Conservation (phyloP, 2,888 invertebrate genomes). For the Microctonus hyperodae region DNA sequence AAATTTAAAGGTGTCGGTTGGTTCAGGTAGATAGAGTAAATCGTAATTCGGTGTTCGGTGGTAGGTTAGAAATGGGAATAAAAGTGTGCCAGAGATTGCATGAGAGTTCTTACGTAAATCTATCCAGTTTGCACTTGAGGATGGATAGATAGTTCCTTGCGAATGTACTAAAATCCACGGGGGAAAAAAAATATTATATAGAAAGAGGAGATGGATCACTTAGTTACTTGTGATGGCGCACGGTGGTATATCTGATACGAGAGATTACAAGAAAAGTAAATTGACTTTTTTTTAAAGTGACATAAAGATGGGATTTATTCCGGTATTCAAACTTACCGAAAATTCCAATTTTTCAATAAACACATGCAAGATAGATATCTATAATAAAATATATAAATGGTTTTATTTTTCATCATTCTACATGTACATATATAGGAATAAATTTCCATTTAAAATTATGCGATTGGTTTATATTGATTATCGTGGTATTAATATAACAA, state of each 20-base stretch:
- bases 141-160: not conserved
- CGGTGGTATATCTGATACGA: not conserved
- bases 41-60: constrained; percentile 20
- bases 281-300: not conserved
- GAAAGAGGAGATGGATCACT: constrained; percentile 25
- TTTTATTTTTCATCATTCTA: no score
- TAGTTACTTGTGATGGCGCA: not conserved
- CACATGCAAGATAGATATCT: not conserved
- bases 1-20: not conserved
- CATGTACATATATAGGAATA: no score
- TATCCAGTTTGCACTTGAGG: constrained; percentile 10
- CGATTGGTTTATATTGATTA: not conserved
- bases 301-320: not conserved
- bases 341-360: not conserved
- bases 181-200: constrained; percentile 25
- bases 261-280: not conserved
- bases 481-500: not conserved
- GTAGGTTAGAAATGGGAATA: constrained; percentile 22
- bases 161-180: constrained; percentile 14
- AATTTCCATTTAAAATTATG: not conserved
- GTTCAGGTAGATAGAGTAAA: not conserved
- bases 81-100: constrained; percentile 12
- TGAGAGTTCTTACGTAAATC: constrained; percentile 27
- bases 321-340: not conserved
- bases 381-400: not conserved